Evolutionary conservation across 2,888 invertebrate genomes (phyloP).

Genomic region (Keiferia lycopersicella): DNA sequence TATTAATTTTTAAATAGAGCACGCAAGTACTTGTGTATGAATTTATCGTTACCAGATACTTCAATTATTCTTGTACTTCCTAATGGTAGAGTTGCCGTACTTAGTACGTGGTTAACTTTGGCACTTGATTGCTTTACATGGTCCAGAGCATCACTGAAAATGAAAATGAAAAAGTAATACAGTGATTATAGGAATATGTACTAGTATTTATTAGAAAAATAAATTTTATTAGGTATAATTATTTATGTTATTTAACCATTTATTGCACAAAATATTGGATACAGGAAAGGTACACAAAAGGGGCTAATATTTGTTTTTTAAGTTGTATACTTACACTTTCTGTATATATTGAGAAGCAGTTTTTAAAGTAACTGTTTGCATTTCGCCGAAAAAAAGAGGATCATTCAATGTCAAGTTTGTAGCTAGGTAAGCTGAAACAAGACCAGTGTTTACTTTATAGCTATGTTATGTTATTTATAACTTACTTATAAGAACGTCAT

Average conservation of each 20-base stretch:
- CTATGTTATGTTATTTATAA: not conserved
- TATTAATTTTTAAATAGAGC: no score
- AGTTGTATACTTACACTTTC: not conserved
- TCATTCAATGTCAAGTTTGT: not conserved
- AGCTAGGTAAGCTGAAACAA: conserved; percentile 3
- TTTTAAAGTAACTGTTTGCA: not conserved
- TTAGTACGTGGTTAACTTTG: not conserved
- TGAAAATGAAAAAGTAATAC: not conserved
- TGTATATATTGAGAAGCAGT: not conserved
- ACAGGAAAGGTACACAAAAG: no score
- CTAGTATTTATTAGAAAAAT: no score
- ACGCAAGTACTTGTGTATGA: no score
- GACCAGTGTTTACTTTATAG: not conserved
- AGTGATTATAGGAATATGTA: no score
- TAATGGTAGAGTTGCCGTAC: not conserved
- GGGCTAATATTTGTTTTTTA: no score
- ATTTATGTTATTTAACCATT: no score
- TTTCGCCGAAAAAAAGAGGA: conserved; percentile 1
- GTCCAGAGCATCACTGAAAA: not conserved
- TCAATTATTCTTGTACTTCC: not conserved
- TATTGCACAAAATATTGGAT: no score
- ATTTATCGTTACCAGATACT: not conserved
- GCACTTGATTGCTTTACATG: not conserved
- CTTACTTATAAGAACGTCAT: no score
- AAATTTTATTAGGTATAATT: no score